A percentile compares a stretch with the other conserved stretches of the same genome.
phyloP scores from a whole-genome alignment of 2,113 vertebrate species.

The Hemibagrus wyckioides region DNA sequence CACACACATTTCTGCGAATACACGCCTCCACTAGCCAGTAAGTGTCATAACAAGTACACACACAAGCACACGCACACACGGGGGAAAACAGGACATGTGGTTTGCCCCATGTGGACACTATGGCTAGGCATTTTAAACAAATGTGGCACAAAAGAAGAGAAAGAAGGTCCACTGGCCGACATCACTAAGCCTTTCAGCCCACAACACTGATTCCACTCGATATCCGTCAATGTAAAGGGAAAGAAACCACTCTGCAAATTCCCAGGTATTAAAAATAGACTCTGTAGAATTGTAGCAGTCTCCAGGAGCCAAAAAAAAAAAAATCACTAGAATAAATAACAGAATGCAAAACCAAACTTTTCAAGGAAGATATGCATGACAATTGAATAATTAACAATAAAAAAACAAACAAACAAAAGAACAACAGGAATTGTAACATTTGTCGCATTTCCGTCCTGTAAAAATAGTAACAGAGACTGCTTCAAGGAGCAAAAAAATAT shows the following conservation, averaged over 20 bases:
- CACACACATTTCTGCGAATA: conserved; percentile 44
- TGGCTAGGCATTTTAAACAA: conserved; percentile 56
- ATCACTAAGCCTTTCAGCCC: conserved; percentile 23
- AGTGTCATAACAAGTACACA: conserved; percentile 70
- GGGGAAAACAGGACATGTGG: conserved; percentile 32
- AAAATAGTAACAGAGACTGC: conserved; percentile 66
- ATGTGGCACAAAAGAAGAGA: conserved; percentile 49
- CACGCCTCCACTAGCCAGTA: conserved; percentile 65
- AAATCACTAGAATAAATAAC: conserved; percentile 72
- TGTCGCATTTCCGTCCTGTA: conserved; percentile 65
- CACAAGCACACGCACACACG: conserved; percentile 7
- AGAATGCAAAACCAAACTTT: conserved; percentile 65
- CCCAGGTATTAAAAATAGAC: conserved; percentile 87
- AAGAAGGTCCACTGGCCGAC: conserved; percentile 39
- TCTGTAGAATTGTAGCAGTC: conserved; percentile 90
- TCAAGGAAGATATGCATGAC: conserved; percentile 77
- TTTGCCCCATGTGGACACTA: conserved; percentile 59
- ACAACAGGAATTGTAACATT: conserved; percentile 55
- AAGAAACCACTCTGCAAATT: conserved; percentile 50
- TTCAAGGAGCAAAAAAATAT: conserved; percentile 57
- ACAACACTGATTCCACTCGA: conserved; percentile 63
- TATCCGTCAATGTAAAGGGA: conserved; percentile 55
- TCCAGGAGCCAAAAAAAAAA: conserved; percentile 69
- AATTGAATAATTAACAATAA: conserved; percentile 62
- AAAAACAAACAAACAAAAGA: conserved; percentile 32